These are phyloP conservation scores for Octopus bimaculoides DNA, from an alignment of 1,140 invertebrate species.

Conservation along the genomic window DNA sequence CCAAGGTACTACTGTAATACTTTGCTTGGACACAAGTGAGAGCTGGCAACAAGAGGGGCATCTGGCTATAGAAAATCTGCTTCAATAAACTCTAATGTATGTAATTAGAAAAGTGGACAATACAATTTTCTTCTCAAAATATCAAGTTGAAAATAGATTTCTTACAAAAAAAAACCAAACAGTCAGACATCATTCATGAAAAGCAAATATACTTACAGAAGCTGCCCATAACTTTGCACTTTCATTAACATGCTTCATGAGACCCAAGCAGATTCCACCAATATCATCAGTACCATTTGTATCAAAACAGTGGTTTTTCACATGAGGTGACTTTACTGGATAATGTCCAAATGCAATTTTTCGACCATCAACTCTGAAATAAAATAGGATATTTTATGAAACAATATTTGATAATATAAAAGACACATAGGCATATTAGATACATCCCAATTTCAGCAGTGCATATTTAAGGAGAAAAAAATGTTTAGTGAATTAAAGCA, in stretches of 20 bases:
- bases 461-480: not conserved
- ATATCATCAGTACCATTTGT: not conserved
- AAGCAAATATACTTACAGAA: not conserved
- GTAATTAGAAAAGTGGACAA: no score
- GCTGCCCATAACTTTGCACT: not conserved
- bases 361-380: not conserved
- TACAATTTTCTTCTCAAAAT: no score
- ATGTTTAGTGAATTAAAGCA: not conserved
- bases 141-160: no score
- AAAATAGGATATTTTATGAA: not conserved
- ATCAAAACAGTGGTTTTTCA: not conserved
- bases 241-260: constrained; percentile 1
- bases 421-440: not conserved
- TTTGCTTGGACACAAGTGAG: no score
- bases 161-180: no score
- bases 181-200: no score
- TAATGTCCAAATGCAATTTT: not conserved
- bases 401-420: not conserved
- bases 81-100: no score
- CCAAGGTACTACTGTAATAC: no score
- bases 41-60: no score
- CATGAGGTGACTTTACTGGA: not conserved
- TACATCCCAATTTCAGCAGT: not conserved
- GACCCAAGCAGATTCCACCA: not conserved
- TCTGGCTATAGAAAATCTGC: no score